Evolutionary conservation across 2,797 vertebrate species (phyloP), one percentile per base, ranked within the genome.

Genomic region (Diglossa cyanea): DNA sequence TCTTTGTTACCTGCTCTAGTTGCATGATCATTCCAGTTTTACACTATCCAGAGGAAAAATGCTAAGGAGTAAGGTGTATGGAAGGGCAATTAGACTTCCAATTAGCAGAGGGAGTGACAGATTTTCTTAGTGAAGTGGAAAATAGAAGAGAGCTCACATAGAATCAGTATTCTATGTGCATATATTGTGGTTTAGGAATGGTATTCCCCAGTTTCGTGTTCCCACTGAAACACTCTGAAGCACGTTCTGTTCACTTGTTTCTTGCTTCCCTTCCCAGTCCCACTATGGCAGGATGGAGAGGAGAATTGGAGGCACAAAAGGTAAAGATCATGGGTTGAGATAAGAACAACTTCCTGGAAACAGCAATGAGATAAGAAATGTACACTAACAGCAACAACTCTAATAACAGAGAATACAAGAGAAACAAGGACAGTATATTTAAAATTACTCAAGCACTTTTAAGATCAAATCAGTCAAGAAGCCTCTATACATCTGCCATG

Each of bases 181-280:
- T 18, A 40, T 45, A 15, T 23, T 33, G 15, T 31, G 33, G 45
- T 35, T 58, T 58, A 71, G 30, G 30, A 65, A 31, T 17, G 30
- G 44, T 31, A 47, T 53, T 53, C 25, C 30, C 65, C 65, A 77
- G 4, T 47, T 58, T 23, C 45, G 21, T 11, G 17, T 12, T 90
- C 58, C 33, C 51, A 77, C 25, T 53, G 51, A 53, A 65, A 47
- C 2, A 0, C 5, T 58, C 42, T 8, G 8, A 65, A 83, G 8
- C 40, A 20, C 0, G 0, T 0, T 2, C 25, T 4, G 4, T 13
- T 58, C 16, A 5, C 20, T 63, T 10, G 11, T 28, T 77, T 57
- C 51, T 71, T 13, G 4, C 30, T 83, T 63, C 58, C 17, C 20
- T 63, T 50, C 20, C 12, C 30, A 18, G 21, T 35, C 10, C n/a